These are phyloP conservation scores for Decapterus maruadsi DNA, from an alignment of 2,797 vertebrate genomes.

Conservation along the genomic window DNA sequence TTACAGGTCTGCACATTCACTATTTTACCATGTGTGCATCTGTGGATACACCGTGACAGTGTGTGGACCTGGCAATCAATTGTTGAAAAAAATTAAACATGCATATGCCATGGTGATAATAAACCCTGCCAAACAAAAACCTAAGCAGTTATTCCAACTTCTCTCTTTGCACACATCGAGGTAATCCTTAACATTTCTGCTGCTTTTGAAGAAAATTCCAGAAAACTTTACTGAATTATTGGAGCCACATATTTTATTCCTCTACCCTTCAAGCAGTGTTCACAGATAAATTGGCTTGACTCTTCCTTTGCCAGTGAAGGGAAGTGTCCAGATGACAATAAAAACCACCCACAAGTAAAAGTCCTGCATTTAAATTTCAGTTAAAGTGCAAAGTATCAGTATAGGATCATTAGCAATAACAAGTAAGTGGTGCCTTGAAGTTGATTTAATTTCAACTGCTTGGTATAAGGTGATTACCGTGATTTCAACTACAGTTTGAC, in stretches of 20 bases:
- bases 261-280: neutral
- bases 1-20: conserved; percentile 9
- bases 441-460: neutral
- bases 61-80: neutral
- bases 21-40: conserved; percentile 21
- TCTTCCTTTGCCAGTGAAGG: neutral
- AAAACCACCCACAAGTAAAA: no score
- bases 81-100: neutral
- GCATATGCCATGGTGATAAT: neutral
- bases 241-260: neutral
- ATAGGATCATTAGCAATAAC: no score
- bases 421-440: neutral
- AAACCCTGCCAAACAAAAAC: neutral
- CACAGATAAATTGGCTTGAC: neutral
- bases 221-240: neutral
- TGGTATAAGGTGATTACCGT: no score
- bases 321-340: no score
- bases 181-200: neutral
- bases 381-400: neutral
- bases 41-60: neutral
- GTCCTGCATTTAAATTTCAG: no score
- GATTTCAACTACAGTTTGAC: neutral
- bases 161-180: neutral
- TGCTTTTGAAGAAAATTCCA: neutral
- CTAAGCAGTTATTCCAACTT: neutral